phyloP scores from a whole-genome alignment of 2,113 vertebrate species.

The Brevimyrus niger region DNA sequence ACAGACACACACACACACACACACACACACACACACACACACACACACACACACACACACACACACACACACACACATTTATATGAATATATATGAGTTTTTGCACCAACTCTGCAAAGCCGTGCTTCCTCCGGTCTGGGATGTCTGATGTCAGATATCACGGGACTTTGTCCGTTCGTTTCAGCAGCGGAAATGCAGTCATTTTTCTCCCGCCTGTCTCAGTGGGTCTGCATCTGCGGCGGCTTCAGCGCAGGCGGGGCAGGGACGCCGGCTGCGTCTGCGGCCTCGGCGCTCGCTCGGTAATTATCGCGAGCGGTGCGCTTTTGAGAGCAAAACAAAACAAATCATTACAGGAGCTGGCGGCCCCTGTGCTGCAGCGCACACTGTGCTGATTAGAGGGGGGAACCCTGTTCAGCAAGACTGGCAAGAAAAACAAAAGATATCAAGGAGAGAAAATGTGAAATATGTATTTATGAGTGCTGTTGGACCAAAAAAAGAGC shows the following conservation, averaged over 20 bases:
- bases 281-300: neutral
- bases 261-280: conserved; percentile 20
- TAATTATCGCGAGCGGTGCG: neutral
- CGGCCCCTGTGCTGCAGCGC: neutral
- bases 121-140: no score
- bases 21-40: neutral
- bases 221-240: neutral
- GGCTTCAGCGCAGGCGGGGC: rapidly evolving
- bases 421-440: neutral
- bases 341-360: conserved; percentile 23
- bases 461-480: conserved; percentile 5
- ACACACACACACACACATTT: neutral
- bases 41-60: neutral
- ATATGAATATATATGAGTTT: neutral
- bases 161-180: neutral
- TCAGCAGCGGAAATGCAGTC: rapidly evolving
- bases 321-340: conserved; percentile 28
- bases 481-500: neutral
- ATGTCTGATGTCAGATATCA: neutral
- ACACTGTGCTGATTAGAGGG: conserved; percentile 17
- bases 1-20: neutral
- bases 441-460: conserved; percentile 37
- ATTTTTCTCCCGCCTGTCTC: neutral
- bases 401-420: conserved; percentile 9
- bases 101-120: neutral